These are phyloP conservation scores for Eristalis intricaria DNA, from an alignment of 2,888 invertebrate genomes.

Conservation along the genomic window DNA sequence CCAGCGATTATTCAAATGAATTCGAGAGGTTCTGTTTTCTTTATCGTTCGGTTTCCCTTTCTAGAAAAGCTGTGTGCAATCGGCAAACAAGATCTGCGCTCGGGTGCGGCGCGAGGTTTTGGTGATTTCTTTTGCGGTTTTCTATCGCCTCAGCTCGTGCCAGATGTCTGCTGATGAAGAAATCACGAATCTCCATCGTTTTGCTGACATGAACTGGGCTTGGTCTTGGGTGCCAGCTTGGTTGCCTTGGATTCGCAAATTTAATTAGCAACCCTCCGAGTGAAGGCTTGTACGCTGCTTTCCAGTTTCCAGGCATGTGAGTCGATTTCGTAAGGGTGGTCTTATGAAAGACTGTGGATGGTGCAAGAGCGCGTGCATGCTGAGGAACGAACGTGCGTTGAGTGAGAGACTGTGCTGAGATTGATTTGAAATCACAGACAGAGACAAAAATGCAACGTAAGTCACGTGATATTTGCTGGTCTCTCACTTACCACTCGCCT, in stretches of 20 bases:
- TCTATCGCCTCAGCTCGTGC: background rate
- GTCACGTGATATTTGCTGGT: too few relatives aligned
- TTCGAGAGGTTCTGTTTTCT: conserved; percentile 1
- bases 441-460: background rate
- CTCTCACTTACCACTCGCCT: too few relatives aligned
- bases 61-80: conserved; percentile 31
- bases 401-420: background rate
- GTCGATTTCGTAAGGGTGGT: conserved; percentile 15
- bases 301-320: conserved; percentile 2
- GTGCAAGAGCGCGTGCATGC: background rate
- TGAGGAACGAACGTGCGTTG: background rate
- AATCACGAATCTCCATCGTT: background rate
- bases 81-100: background rate
- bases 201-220: background rate
- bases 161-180: conserved; percentile 23
- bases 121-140: background rate
- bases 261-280: conserved; percentile 9
- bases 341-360: background rate
- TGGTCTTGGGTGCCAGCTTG: background rate
- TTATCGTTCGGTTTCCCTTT: conserved; percentile 45
- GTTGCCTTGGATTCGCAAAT: conserved; percentile 15
- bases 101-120: background rate
- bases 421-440: background rate
- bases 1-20: conserved; percentile 30
- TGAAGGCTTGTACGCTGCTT: background rate